Conservation (phyloP, 2,888 invertebrate genomes). For the Philereme vetulata region DNA sequence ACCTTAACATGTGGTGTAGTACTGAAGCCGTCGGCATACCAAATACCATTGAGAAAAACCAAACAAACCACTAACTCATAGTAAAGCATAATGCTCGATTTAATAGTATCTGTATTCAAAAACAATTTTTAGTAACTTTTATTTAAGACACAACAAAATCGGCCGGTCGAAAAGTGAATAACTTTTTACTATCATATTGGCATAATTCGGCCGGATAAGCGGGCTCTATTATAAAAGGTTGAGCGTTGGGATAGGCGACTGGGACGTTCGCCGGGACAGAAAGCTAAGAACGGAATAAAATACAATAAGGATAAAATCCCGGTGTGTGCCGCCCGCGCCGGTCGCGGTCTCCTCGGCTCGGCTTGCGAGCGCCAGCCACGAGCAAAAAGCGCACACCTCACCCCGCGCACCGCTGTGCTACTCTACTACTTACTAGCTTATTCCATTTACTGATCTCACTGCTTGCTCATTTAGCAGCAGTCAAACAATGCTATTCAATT, state of each 20-base stretch:
- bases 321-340: constrained; percentile 50
- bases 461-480: no score
- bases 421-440: constrained; percentile 1
- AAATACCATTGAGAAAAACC: constrained; percentile 66
- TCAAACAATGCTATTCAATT: no score
- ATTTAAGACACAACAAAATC: constrained; percentile 60
- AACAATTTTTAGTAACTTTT: constrained; percentile 43
- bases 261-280: constrained; percentile 68
- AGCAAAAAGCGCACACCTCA: constrained; percentile 37
- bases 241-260: constrained; percentile 48
- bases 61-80: constrained; percentile 66
- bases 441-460: no score
- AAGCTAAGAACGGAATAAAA: constrained; percentile 75
- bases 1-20: constrained; percentile 67
- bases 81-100: constrained; percentile 65
- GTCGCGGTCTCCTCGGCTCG: constrained; percentile 45
- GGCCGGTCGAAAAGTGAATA: constrained; percentile 50
- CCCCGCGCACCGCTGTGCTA: constrained; percentile 27
- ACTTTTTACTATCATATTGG: constrained; percentile 68
- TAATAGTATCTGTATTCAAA: constrained; percentile 25
- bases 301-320: constrained; percentile 72
- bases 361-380: constrained; percentile 25
- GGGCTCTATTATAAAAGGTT: constrained; percentile 52
- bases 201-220: constrained; percentile 54
- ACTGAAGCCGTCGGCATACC: constrained; percentile 56